Evolutionary conservation across 2,797 vertebrate species (phyloP).

Genomic region (Smutsia gigantea): DNA sequence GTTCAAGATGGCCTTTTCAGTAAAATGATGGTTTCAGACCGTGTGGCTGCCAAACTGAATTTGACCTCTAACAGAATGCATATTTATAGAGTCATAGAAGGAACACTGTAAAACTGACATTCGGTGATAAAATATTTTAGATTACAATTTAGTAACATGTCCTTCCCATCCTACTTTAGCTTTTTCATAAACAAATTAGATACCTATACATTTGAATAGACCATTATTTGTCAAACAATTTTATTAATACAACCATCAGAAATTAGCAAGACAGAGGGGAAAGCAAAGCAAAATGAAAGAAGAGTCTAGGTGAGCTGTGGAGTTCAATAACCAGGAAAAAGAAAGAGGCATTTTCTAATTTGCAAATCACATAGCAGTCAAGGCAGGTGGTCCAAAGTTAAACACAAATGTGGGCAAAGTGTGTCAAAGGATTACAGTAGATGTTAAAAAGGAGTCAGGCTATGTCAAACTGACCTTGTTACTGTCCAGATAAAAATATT

Average conservation of each 20-base stretch:
- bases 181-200: not conserved
- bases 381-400: slow-evolving; percentile 68
- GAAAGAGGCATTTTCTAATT: not conserved
- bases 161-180: not conserved
- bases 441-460: not conserved
- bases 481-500: slow-evolving; percentile 55
- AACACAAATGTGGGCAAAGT: slow-evolving; percentile 56
- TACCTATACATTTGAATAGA: not conserved
- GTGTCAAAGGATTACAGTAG: slow-evolving; percentile 62
- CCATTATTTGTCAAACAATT: not conserved
- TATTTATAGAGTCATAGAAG: not conserved
- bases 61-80: not conserved
- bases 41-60: not conserved
- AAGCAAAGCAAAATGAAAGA: not conserved
- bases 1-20: not conserved
- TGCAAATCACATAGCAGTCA: slow-evolving; percentile 38
- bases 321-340: slow-evolving; percentile 37
- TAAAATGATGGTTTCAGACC: not conserved
- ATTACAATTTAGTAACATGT: not conserved
- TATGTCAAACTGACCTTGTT: slow-evolving; percentile 35
- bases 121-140: not conserved
- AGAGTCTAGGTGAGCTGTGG: not conserved
- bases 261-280: not conserved
- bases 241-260: not conserved
- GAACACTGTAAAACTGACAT: not conserved